Evolutionary conservation across 2,113 vertebrate genomes (phyloP).

Genomic region (Ranitomeya variabilis): DNA sequence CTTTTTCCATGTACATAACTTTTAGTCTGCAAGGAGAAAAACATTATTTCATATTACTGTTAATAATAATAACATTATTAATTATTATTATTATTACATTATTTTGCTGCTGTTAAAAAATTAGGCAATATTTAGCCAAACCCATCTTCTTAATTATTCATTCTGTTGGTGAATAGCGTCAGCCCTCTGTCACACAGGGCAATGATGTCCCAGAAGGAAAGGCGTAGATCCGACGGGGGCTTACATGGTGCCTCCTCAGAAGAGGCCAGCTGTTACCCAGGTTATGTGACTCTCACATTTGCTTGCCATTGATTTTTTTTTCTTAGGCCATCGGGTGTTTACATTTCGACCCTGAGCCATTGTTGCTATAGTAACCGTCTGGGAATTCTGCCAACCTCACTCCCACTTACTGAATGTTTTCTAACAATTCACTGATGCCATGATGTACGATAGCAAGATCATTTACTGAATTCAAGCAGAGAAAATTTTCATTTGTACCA

Average conservation of each 20-base stretch:
- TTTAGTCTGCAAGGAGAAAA: neutral
- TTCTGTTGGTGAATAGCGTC: neutral
- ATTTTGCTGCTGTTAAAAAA: neutral
- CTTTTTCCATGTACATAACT: neutral
- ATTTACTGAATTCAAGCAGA: neutral
- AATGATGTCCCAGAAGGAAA: slow-evolving; percentile 9
- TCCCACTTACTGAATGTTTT: neutral
- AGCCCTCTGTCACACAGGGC: neutral
- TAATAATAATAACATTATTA: neutral
- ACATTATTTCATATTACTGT: neutral
- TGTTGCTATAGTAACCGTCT: slow-evolving; percentile 9
- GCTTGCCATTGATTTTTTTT: neutral
- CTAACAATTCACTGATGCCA: slow-evolving; percentile 1
- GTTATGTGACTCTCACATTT: slow-evolving; percentile 12
- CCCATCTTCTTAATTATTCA: neutral
- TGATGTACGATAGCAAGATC: neutral
- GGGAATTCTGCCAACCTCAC: neutral
- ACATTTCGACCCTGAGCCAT: neutral
- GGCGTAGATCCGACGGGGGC: neutral
- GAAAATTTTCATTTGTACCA: neutral
- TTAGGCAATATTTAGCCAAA: neutral
- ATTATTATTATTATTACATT: neutral
- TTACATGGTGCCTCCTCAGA: neutral
- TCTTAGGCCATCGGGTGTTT: neutral
- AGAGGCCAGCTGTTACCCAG: slow-evolving; percentile 7